Evolutionary conservation across 2,888 invertebrate species (phyloP).

Genomic region (Calameuta idolon): DNA sequence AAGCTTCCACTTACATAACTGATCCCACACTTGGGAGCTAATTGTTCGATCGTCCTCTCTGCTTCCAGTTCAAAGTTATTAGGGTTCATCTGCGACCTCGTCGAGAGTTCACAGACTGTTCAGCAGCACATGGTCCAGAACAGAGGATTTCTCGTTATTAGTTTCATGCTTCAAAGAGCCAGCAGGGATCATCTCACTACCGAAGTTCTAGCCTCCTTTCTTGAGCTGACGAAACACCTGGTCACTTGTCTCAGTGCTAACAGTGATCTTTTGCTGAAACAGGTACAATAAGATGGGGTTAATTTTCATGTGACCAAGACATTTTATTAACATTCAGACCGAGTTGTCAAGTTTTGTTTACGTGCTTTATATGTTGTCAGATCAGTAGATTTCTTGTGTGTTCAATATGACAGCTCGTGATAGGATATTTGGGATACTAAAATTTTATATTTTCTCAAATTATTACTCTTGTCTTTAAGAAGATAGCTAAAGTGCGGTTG

Average conservation of each 20-base stretch:
- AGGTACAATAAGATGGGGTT: slow-evolving; percentile 72
- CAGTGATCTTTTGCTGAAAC: slow-evolving; percentile 90
- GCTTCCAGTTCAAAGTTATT: slow-evolving; percentile 89
- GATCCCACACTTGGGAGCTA: not conserved
- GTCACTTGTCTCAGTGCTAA: slow-evolving; percentile 94
- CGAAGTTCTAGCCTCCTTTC: slow-evolving; percentile 92
- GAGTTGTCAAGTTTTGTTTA: not conserved
- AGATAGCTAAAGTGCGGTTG: too few species aligned
- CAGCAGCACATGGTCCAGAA: slow-evolving; percentile 99
- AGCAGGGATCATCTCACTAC: slow-evolving; percentile 93
- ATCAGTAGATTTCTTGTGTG: not conserved
- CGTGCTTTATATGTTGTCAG: not conserved
- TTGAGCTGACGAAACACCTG: slow-evolving; percentile 91
- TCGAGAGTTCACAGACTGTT: slow-evolving; percentile 96
- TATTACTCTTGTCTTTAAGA: not conserved
- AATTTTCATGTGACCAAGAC: not conserved
- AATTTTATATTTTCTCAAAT: not conserved
- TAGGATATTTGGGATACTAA: not conserved
- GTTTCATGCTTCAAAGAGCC: slow-evolving; percentile 94
- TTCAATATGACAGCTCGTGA: not conserved
- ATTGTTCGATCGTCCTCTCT: slow-evolving; percentile 23
- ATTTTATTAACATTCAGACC: not conserved
- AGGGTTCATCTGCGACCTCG: slow-evolving; percentile 96
- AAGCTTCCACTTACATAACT: not conserved
- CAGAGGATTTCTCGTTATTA: slow-evolving; percentile 97